Evolutionary conservation across 2,797 vertebrate genomes (phyloP).

Genomic region (Gambelia wislizenii): DNA sequence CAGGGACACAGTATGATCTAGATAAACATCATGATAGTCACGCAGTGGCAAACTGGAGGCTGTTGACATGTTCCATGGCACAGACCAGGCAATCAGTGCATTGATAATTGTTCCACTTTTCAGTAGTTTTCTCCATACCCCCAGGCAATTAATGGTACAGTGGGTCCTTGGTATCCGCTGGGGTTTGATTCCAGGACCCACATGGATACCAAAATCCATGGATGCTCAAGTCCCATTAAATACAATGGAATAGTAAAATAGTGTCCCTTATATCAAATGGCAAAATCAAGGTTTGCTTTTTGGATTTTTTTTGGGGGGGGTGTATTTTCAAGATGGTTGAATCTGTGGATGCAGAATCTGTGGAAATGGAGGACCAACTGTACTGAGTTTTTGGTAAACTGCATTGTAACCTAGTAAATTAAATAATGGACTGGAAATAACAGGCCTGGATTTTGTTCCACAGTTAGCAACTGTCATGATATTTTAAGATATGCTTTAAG

Average conservation of each 20-base stretch:
- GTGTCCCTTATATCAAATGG: too few relatives aligned
- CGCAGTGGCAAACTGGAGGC: neutral
- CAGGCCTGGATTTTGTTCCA: neutral
- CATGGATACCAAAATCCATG: too few relatives aligned
- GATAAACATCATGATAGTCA: neutral
- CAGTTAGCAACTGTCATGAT: neutral
- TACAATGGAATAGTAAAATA: too few relatives aligned
- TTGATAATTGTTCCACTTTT: conserved; percentile 9
- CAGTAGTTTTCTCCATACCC: neutral
- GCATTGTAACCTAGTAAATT: neutral
- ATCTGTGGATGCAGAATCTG: too few relatives aligned
- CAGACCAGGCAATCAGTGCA: conserved; percentile 16
- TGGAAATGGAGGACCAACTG: too few relatives aligned
- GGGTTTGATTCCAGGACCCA: too few relatives aligned
- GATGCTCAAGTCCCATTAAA: too few relatives aligned
- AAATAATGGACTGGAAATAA: neutral
- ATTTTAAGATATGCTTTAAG: neutral
- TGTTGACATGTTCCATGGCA: neutral
- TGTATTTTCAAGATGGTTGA: too few relatives aligned
- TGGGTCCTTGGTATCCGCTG: too few relatives aligned
- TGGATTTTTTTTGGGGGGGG: too few relatives aligned
- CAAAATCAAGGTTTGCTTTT: too few relatives aligned
- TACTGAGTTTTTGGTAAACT: rapidly evolving
- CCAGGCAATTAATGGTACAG: neutral
- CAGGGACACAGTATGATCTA: neutral